Conservation (phyloP, 2,888 invertebrate species). For the Sinodicranocentrus sp. region DNA sequence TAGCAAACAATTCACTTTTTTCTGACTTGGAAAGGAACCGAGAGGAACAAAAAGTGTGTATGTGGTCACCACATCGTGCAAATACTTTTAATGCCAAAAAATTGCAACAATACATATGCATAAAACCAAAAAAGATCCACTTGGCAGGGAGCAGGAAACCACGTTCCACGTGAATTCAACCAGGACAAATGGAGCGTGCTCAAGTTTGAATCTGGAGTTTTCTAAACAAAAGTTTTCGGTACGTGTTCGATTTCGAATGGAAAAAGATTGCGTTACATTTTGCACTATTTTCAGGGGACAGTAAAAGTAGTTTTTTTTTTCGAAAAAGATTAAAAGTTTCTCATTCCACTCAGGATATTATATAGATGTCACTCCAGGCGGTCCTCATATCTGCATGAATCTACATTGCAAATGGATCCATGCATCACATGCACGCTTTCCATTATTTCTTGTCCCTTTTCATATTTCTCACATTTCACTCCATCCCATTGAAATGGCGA, state of each 20-base stretch:
- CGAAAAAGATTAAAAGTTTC: too few relatives aligned
- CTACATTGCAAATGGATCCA: constrained; percentile 35
- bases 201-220: constrained; percentile 25
- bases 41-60: background rate
- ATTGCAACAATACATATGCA: too few relatives aligned
- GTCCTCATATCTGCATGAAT: constrained; percentile 28
- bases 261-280: constrained; percentile 46
- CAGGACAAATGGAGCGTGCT: background rate
- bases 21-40: background rate
- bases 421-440: constrained; percentile 32
- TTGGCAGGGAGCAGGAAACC: too few relatives aligned
- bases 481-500: background rate
- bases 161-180: too few relatives aligned
- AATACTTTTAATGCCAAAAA: too few relatives aligned
- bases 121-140: too few relatives aligned
- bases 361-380: constrained; percentile 38
- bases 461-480: background rate
- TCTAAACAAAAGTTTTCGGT: constrained; percentile 70
- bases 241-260: constrained; percentile 73
- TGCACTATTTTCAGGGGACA: too few relatives aligned
- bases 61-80: constrained; percentile 8
- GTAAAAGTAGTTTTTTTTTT: too few relatives aligned
- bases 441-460: background rate
- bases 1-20: constrained; percentile 55
- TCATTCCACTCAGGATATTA: constrained; percentile 16